phyloP scores from a whole-genome alignment of 2,113 vertebrate genomes.

The Rafetus swinhoei region DNA sequence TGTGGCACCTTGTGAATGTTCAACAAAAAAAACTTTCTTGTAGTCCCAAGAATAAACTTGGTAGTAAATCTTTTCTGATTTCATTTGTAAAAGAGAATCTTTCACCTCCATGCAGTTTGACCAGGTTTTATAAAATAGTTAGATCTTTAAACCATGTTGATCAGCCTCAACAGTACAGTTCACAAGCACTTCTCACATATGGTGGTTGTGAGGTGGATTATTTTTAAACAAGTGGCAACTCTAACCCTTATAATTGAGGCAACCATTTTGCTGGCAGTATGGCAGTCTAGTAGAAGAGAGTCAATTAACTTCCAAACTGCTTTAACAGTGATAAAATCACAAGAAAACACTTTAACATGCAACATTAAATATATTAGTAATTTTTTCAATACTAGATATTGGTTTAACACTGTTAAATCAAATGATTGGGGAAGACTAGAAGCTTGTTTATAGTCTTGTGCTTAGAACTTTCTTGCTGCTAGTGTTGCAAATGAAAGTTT shows the following conservation, averaged over 20 bases:
- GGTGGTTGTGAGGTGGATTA: not conserved
- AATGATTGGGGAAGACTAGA: not conserved
- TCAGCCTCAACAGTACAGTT: not conserved
- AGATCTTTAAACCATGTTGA: not conserved
- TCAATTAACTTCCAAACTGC: not conserved
- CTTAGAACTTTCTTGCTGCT: constrained; percentile 23
- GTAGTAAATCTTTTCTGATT: constrained; percentile 15
- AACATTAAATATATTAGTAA: not conserved
- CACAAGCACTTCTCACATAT: not conserved
- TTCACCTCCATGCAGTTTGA: not conserved
- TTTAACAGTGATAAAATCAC: not conserved
- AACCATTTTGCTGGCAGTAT: not conserved
- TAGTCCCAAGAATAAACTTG: not conserved
- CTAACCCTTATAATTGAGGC: not conserved
- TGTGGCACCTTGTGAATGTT: not conserved
- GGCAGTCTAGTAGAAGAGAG: not conserved
- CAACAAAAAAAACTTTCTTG: not conserved
- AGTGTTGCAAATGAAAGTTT: constrained; percentile 50
- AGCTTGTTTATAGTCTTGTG: constrained; percentile 35
- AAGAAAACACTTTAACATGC: not conserved
- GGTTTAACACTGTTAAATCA: not conserved
- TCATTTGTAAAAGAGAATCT: not conserved
- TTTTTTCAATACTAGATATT: not conserved
- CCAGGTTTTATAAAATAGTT: not conserved
- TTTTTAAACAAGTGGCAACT: not conserved